phyloP scores from a whole-genome alignment of 1,140 invertebrate genomes.

The Cephus cinctus region DNA sequence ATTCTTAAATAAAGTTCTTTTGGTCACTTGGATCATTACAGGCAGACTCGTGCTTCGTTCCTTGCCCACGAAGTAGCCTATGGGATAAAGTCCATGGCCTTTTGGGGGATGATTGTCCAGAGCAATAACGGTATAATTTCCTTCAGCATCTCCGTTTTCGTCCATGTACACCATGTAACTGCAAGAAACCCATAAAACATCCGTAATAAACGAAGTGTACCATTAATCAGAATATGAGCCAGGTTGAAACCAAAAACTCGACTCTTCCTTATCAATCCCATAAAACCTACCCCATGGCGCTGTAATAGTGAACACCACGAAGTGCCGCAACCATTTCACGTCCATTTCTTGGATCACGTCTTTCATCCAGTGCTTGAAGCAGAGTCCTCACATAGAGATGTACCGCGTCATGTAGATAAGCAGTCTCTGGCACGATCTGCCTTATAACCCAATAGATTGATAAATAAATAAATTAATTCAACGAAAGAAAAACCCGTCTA shows the following conservation, averaged over 20 bases:
- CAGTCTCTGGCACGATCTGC: constrained; percentile 83
- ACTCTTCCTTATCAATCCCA: constrained; percentile 7
- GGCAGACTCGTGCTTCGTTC: constrained; percentile 56
- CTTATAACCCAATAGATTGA: no score
- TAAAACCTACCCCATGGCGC: constrained; percentile 77
- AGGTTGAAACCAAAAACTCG: constrained; percentile 5
- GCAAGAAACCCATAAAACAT: no score
- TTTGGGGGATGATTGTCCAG: constrained; percentile 51
- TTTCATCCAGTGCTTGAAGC: constrained; percentile 64
- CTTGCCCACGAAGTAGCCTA: constrained; percentile 65
- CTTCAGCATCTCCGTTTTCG: constrained; percentile 90
- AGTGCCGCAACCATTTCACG: constrained; percentile 69
- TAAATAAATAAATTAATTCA: constrained; percentile 25
- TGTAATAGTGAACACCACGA: constrained; percentile 74
- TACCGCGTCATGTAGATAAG: constrained; percentile 89
- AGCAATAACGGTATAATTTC: constrained; percentile 91
- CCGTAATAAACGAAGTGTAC: no score
- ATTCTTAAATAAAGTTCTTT: no score
- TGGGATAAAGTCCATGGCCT: constrained; percentile 72
- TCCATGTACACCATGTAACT: constrained; percentile 92
- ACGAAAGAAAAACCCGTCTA: constrained; percentile 9
- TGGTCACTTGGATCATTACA: no score
- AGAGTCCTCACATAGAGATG: constrained; percentile 80
- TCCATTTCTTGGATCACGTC: constrained; percentile 70
- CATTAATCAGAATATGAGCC: no score